Percentiles rank a stretch among this genome's conserved stretches.
phyloP scores from a whole-genome alignment of 2,888 invertebrate species.

The Rhagophthalmus giganteus region DNA sequence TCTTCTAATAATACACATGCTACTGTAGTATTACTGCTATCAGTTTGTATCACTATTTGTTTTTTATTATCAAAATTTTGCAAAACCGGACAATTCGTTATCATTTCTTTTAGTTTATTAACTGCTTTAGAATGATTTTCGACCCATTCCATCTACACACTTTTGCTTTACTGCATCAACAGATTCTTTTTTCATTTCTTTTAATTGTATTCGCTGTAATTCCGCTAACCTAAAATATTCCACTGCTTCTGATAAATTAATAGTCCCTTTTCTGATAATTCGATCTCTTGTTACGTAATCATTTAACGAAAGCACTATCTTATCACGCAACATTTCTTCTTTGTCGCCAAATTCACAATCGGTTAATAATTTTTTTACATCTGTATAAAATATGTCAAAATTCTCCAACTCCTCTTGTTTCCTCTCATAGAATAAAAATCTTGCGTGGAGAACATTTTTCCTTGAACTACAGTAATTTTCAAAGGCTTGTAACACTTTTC shows the following conservation, averaged over 20 bases:
- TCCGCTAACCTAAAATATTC: conserved; percentile 7
- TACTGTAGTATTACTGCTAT: conserved; percentile 1
- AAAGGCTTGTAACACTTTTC: conserved; percentile 6
- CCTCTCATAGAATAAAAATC: conserved; percentile 13
- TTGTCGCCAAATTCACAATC: conserved; percentile 12
- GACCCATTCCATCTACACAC: too few relatives aligned
- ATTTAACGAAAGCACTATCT: conserved; percentile 9
- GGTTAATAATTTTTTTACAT: background rate
- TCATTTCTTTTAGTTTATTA: too few relatives aligned
- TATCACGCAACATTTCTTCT: conserved; percentile 11
- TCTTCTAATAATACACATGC: conserved; percentile 3
- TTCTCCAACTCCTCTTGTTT: conserved; percentile 1
- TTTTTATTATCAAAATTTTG: background rate
- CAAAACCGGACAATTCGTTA: conserved; percentile 5
- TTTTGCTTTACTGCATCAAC: background rate
- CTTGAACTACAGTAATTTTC: conserved; percentile 11
- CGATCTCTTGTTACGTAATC: conserved; percentile 5
- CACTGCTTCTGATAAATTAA: conserved; percentile 1
- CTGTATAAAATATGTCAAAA: conserved; percentile 1
- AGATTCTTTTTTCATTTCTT: conserved; percentile 1
- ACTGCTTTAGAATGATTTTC: background rate
- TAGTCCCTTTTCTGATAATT: conserved; percentile 6
- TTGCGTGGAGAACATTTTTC: conserved; percentile 12
- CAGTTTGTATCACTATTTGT: conserved; percentile 2
- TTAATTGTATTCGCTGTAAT: conserved; percentile 1